These are phyloP conservation scores for Macquaria australasica DNA, from an alignment of 2,113 vertebrate genomes.

Conservation along the genomic window DNA sequence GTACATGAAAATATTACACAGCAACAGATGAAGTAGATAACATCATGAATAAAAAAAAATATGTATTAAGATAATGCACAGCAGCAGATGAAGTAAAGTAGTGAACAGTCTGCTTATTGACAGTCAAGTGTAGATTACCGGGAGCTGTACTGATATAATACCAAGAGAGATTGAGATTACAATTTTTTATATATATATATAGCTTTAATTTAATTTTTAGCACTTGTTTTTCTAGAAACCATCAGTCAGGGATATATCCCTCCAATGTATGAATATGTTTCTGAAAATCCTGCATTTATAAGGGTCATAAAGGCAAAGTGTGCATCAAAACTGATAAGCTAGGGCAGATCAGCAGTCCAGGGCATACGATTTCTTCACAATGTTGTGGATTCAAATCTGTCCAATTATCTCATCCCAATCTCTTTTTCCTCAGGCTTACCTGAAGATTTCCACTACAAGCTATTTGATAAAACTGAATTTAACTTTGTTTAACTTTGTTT, in stretches of 20 bases:
- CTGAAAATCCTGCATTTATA: background rate
- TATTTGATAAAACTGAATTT: background rate
- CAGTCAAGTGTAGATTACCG: too few relatives aligned
- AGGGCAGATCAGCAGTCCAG: background rate
- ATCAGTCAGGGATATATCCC: background rate
- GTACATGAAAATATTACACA: too few relatives aligned
- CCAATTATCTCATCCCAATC: background rate
- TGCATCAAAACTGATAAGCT: background rate
- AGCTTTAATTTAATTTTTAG: background rate
- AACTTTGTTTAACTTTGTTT: background rate
- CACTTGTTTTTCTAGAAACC: background rate
- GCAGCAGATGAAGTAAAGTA: too few relatives aligned
- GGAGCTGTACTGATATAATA: too few relatives aligned
- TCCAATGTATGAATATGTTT: background rate
- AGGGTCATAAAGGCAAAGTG: background rate
- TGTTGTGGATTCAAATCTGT: background rate
- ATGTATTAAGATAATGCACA: too few relatives aligned
- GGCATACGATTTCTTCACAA: background rate
- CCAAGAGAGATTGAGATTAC: background rate
- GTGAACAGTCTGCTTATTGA: too few relatives aligned
- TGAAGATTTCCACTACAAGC: background rate
- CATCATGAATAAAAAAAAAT: too few relatives aligned
- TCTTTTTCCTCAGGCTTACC: background rate
- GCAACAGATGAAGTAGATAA: too few relatives aligned
- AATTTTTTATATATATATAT: background rate